Percentiles rank a stretch among this genome's conserved stretches.
phyloP scores from a whole-genome alignment of 2,113 vertebrate genomes.

The Hippotragus niger region DNA sequence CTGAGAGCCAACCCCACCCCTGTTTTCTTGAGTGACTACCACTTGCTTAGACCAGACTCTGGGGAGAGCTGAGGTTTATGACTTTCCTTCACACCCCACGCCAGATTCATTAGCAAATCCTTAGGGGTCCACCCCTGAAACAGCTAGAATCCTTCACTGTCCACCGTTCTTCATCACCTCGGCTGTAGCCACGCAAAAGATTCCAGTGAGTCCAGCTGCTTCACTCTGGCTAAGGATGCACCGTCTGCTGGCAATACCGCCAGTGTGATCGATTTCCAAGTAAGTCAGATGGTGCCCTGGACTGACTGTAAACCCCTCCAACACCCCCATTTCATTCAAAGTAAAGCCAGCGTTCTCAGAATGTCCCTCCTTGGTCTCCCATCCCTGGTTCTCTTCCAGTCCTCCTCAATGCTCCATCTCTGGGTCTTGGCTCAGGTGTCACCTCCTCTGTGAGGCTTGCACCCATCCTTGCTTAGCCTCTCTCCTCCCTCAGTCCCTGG shows the following conservation, averaged over 20 bases:
- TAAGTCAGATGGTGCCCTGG: accelerated
- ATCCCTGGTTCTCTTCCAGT: not conserved
- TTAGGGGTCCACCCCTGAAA: not conserved
- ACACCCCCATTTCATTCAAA: no score
- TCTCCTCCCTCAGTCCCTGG: accelerated
- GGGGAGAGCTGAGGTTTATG: not conserved
- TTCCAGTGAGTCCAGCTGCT: not conserved
- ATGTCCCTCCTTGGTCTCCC: accelerated
- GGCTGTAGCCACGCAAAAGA: not conserved
- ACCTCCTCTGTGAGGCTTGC: not conserved
- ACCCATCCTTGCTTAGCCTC: not conserved
- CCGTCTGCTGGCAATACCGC: accelerated
- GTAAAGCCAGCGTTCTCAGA: accelerated
- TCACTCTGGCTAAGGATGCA: not conserved
- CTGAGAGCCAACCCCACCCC: not conserved
- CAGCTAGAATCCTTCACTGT: no score
- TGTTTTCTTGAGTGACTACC: no score
- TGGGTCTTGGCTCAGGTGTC: not conserved
- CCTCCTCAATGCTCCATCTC: not conserved
- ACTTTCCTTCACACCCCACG: not conserved
- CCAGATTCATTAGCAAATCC: not conserved
- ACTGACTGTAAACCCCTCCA: accelerated
- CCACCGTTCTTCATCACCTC: not conserved
- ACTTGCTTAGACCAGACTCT: no score
- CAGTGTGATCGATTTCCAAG: accelerated